These are phyloP conservation scores for Drosophila grimshawi DNA, from an alignment of 1,140 invertebrate genomes.

Conservation along the genomic window DNA sequence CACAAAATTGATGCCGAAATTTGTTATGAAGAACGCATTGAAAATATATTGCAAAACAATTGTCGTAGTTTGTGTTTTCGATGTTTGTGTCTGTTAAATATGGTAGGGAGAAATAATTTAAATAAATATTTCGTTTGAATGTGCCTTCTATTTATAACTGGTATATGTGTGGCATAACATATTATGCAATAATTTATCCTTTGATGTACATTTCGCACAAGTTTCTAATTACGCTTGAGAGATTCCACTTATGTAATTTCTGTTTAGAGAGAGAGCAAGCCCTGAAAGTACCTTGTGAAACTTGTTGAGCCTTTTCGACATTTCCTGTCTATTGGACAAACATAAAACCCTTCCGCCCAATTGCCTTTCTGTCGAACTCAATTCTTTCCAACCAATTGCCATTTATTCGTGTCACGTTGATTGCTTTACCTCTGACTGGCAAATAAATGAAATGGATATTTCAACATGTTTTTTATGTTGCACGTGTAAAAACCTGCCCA, in stretches of 20 bases:
- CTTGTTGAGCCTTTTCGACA: slow-evolving; percentile 29
- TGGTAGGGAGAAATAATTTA: neutral
- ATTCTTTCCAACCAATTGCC: slow-evolving; percentile 59
- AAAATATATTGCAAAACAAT: slow-evolving; percentile 80
- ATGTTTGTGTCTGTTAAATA: slow-evolving; percentile 72
- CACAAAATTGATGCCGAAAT: slow-evolving; percentile 94
- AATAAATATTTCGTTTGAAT: neutral
- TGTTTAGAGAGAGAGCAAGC: neutral
- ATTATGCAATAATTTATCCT: too few species aligned
- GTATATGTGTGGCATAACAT: neutral
- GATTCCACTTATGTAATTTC: neutral
- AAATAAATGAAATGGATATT: slow-evolving; percentile 4
- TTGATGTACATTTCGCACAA: neutral
- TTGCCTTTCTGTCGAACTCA: slow-evolving; percentile 71
- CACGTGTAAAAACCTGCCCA: neutral
- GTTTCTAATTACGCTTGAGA: neutral
- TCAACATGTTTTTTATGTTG: neutral
- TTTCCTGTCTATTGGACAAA: slow-evolving; percentile 35
- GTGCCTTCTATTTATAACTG: neutral
- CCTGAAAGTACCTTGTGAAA: neutral
- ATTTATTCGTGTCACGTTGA: slow-evolving; percentile 15
- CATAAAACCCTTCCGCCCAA: slow-evolving; percentile 61
- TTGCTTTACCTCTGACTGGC: neutral
- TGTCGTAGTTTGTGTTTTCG: slow-evolving; percentile 65
- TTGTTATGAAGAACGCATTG: slow-evolving; percentile 89